phyloP scores from a whole-genome alignment of 2,113 vertebrate species.

The Pagrus major region DNA sequence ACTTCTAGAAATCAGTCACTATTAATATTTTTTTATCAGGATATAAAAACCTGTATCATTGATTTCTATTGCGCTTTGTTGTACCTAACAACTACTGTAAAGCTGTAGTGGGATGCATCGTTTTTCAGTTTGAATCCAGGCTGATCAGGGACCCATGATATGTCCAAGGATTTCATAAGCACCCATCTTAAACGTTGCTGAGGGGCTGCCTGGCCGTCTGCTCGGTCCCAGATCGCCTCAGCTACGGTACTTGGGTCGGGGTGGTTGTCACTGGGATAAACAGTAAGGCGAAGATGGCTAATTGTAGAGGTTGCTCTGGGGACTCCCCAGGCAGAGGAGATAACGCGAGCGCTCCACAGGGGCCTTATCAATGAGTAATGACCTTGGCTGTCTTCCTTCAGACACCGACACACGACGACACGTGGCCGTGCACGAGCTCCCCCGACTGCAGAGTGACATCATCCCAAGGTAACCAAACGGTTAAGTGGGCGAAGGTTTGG shows the following conservation, averaged over 20 bases:
- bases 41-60: neutral
- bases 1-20: neutral
- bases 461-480: slow-evolving; percentile 65
- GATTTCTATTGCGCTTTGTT: neutral
- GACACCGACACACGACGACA: slow-evolving; percentile 26
- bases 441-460: slow-evolving; percentile 59
- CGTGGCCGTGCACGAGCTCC: slow-evolving; percentile 19
- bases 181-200: slow-evolving; percentile 27
- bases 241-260: slow-evolving; percentile 29
- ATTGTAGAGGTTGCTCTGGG: slow-evolving; percentile 71
- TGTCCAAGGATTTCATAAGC: slow-evolving; percentile 46
- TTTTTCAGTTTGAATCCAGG: neutral
- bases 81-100: neutral
- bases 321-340: slow-evolving; percentile 71
- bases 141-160: neutral
- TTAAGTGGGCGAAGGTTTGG: slow-evolving; percentile 45
- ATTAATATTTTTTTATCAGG: neutral
- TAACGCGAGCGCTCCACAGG: slow-evolving; percentile 59
- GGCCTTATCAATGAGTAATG: slow-evolving; percentile 78
- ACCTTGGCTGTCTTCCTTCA: slow-evolving; percentile 61
- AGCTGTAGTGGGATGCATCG: neutral
- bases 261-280: slow-evolving; percentile 58
- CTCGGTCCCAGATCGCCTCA: slow-evolving; percentile 39
- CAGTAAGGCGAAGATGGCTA: slow-evolving; percentile 62
- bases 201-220: slow-evolving; percentile 10